These are phyloP conservation scores for Poecile atricapillus DNA, from an alignment of 2,113 vertebrate species.

Conservation along the genomic window DNA sequence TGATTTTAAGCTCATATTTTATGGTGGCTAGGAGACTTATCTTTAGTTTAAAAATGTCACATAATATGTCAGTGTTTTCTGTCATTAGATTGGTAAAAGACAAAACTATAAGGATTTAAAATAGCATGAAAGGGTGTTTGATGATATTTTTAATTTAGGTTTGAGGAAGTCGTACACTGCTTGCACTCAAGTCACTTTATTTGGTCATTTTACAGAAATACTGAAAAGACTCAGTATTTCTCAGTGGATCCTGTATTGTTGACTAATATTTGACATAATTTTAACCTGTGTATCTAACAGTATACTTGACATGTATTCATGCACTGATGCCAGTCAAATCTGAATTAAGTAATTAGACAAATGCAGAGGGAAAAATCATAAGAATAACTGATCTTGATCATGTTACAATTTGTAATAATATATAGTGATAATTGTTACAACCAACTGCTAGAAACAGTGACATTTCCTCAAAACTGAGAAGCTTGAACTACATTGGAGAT, in stretches of 20 bases:
- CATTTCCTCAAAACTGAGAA: neutral
- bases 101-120: neutral
- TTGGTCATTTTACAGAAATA: neutral
- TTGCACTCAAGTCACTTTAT: neutral
- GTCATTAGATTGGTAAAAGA: neutral
- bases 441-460: neutral
- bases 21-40: neutral
- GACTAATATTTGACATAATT: neutral
- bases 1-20: constrained; percentile 24
- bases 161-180: neutral
- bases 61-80: neutral
- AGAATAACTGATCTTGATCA: neutral
- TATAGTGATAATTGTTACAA: neutral
- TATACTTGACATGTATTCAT: neutral
- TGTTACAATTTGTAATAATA: neutral
- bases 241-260: neutral
- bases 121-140: neutral
- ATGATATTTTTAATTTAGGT: neutral
- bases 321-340: neutral
- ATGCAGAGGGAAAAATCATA: neutral
- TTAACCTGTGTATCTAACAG: neutral
- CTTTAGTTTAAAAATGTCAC: neutral
- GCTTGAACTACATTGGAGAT: neutral
- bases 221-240: neutral
- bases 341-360: neutral